Base-by-base conservation (phyloP, 2,888 invertebrate genomes). In the Oscheius sp. region DNA sequence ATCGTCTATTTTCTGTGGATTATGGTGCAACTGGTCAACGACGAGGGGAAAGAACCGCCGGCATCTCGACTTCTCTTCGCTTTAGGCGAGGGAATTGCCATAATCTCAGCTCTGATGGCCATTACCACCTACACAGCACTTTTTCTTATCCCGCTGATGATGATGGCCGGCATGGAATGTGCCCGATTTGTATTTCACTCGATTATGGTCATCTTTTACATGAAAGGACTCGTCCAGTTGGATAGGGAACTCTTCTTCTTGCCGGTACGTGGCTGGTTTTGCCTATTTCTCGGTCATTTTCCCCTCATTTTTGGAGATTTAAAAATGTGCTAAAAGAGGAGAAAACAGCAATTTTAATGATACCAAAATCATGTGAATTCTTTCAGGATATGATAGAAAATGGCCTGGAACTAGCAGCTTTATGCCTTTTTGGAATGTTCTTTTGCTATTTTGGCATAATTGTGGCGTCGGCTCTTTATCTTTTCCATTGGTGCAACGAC, bases 51-150 rank as follows among this genome's bases (percentile, higher is more conserved):
- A 5, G 46, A 18, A 0, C 25, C 21, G 21, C 25, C n/a, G 43
- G 23, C n/a, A n/a, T 2, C 25, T 7, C 43, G 23, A 23, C 45
- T 63, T 18, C 21, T 63, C 63, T 7, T 63, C 21, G 43, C 45
- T 23, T 45, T 63, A 1, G 46, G 45, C 21, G 21, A 41, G 16
- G 63, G 63, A 21, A 23, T 46, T 9, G 49, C 66, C 41, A 52
- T 66, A 25, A 16, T 49, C 66, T 52, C 25, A 13, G 66, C 66
- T 9, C n/a, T 52, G 49, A 52, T 52, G 49, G 66, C 27, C 52
- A 52, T 18, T 6, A 23, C 66, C n/a, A n/a, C n/a, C 35, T 1
- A 52, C 25, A 23, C 27, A 35, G 12, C 66, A 6, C 18, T 21
- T 3, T 29, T 52, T 21, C 66, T 66, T 18, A 25, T 52, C 27